Base-by-base conservation (phyloP, 2,888 invertebrate genomes). In the Malthinus flaveolus region DNA sequence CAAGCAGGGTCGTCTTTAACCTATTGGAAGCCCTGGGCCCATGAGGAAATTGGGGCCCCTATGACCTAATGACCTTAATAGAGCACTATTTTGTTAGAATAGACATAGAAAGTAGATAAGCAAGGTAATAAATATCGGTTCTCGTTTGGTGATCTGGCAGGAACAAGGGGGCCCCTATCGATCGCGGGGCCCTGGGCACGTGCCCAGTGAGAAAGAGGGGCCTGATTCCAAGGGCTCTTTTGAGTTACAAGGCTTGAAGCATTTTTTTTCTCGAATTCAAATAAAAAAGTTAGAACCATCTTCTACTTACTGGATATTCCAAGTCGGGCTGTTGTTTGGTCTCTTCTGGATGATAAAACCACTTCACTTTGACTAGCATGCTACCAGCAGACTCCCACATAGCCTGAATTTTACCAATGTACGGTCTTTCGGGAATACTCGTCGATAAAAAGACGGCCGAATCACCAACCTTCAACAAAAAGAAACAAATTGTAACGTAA, bases 321-420 rank as follows among this genome's bases (percentile, higher is more conserved):
- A 94, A 82, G 68, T 85, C 85, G 7, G 87, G 85, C 73, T 88
- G 87, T 12, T 90, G 90, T 35, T 85, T 85, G 0, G 95, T 95
- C 79, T 97, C 97, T 79, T 96, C 96, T 0, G 96, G 96, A 79
- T 96, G 96, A 81, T 97, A 97, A 81, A 95, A 97, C 97, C 97
- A 97, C 74, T 91, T 89, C 49, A 97, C 96, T 67, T 89, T 88
- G 42, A 97, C 96, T 42, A 92, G 87, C 91, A 94, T 96, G 73
- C 90, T 92, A 33, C 88, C 88, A 73, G 91, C 87, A 7, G 90
- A 87, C 78, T 95, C 92, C 95, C 95, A 97, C 85, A 97, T 87
- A 62, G 92, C 90, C 76, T 92, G 91, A 59, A 96, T 91, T 59
- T 90, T 88, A 0, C 96, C 96, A 73, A 96, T 94, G 79, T 94